Evolutionary conservation across 2,797 vertebrate genomes (phyloP), one percentile per base, ranked within the genome.

Genomic region (Delichon dasypus): DNA sequence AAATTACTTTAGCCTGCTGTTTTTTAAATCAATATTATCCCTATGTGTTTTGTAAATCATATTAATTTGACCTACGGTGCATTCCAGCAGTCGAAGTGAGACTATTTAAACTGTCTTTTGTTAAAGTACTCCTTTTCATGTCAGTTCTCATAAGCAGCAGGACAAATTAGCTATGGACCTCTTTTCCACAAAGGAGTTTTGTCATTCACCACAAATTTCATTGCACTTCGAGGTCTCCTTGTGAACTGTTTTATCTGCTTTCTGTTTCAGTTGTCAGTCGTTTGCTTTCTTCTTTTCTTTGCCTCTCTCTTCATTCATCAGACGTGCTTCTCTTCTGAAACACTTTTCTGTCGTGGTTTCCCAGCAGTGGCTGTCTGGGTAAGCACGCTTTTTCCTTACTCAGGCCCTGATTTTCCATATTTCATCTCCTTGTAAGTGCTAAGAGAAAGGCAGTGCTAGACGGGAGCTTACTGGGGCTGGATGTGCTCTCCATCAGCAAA

Each of bases 381-480:
- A n/a, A 17, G 11, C 15, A 42, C 62, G 29, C 15, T 74, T 86
- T 84, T 76, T 40, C 55, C 44, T 55, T 73, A 23, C 64, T 58
- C 30, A 34, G 30, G 17, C 23, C 50, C 51, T 84, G 51, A 36
- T 47, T 88, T 82, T 67, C 64, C 29, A 54, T 14, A 18, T 71
- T 64, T 47, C 32, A 40, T 40, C 27, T 54, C 13, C 22, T 45
- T 60, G 0, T 16, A 30, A 78, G 3, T 26, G 19, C 26, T 50
- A 42, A 67, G 48, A 58, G 36, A 64, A 85, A 64, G 8, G 13
- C 18, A 50, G 13, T 13, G 30, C 47, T 36, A 58, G 34, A 36
- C 32, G 34, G 3, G 0, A 67, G 22, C 3, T 72, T 40, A n/a
- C 27, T 0, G 0, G 74, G 57, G 8, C 17, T 36, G 13, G 15